Conservation (phyloP, 2,888 invertebrate genomes). For the Sisyra terminalis region DNA sequence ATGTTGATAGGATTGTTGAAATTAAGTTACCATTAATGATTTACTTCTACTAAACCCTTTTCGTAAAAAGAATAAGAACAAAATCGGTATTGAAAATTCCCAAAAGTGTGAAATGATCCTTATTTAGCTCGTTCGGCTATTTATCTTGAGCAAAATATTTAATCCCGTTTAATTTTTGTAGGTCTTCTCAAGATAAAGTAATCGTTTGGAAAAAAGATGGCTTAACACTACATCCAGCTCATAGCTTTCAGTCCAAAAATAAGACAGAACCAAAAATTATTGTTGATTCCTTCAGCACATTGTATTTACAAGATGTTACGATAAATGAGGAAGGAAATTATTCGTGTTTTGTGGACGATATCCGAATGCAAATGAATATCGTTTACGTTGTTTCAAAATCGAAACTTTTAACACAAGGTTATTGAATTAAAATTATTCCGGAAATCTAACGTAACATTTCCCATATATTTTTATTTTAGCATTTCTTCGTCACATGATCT, state of each 20-base stretch:
- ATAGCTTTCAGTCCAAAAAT: slow-evolving; percentile 16
- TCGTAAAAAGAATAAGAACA: too few species aligned
- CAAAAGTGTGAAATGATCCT: too few species aligned
- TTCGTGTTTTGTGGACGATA: slow-evolving; percentile 45
- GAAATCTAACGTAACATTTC: not conserved
- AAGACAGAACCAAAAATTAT: slow-evolving; percentile 27
- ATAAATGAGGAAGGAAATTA: slow-evolving; percentile 50
- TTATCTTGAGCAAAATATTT: too few species aligned
- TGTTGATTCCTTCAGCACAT: slow-evolving; percentile 36
- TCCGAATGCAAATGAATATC: slow-evolving; percentile 32
- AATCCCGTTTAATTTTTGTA: slow-evolving; percentile 12
- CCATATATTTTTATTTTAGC: slow-evolving; percentile 25
- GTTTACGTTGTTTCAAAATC: slow-evolving; percentile 33
- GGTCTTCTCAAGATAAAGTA: slow-evolving; percentile 28
- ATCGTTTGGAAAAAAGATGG: slow-evolving; percentile 39
- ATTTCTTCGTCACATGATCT: slow-evolving; percentile 37
- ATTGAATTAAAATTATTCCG: slow-evolving; percentile 6
- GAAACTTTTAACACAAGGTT: slow-evolving; percentile 33
- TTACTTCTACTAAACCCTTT: too few species aligned
- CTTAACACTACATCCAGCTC: slow-evolving; percentile 27
- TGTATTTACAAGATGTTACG: slow-evolving; percentile 40
- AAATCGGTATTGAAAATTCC: too few species aligned
- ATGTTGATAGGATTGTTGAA: too few species aligned
- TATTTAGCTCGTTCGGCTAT: too few species aligned
- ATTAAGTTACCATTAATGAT: too few species aligned